Evolutionary conservation across 2,113 vertebrate genomes (phyloP).

Genomic region (Zosterops hypoxanthus): DNA sequence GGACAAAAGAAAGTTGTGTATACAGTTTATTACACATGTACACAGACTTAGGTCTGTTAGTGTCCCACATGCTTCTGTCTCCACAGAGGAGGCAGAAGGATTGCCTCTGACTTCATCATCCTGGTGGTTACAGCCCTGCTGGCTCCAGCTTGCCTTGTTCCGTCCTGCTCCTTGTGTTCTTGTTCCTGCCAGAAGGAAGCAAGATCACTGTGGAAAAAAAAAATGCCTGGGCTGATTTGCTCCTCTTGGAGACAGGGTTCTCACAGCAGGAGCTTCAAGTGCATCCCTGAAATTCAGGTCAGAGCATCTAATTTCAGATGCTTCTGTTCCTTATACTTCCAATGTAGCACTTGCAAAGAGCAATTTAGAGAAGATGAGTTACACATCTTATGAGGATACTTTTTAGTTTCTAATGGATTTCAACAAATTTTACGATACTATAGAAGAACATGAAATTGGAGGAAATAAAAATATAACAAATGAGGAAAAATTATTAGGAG

Average conservation of each 20-base stretch:
- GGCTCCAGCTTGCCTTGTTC: not conserved
- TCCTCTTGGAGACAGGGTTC: not conserved
- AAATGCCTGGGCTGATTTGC: not conserved
- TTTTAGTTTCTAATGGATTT: not conserved
- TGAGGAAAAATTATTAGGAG: not conserved
- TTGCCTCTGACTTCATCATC: not conserved
- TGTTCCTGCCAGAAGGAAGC: not conserved
- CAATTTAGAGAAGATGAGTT: not conserved
- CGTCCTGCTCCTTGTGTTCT: accelerated
- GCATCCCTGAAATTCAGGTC: not conserved
- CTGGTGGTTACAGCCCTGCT: not conserved
- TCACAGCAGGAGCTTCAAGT: not conserved
- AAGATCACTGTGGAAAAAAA: not conserved
- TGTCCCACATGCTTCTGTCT: not conserved
- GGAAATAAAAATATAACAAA: not conserved
- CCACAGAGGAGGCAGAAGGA: not conserved
- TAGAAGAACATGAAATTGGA: not conserved
- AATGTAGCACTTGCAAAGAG: not conserved
- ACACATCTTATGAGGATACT: not conserved
- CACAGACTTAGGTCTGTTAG: not conserved
- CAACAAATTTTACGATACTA: not conserved
- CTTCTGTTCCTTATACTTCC: not conserved
- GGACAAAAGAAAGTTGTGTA: constrained; percentile 5
- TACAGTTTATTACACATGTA: constrained; percentile 21
- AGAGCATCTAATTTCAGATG: not conserved